Conservation (phyloP, 2,797 vertebrate genomes). For the Salarias fasciatus region DNA sequence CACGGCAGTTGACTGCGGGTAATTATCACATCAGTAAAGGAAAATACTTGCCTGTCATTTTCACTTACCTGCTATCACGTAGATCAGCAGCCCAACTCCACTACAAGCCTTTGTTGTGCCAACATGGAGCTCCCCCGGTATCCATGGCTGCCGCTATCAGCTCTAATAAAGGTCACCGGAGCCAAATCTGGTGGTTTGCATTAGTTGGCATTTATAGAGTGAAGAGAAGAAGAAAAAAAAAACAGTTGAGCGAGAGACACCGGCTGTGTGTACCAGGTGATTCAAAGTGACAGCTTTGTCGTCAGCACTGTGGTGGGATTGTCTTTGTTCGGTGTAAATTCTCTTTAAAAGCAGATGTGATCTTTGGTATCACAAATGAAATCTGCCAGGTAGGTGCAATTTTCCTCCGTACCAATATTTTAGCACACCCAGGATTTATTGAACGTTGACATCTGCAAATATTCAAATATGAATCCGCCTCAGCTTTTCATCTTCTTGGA, state of each 20-base stretch:
- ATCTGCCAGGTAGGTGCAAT: conserved; percentile 7
- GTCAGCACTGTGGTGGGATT: conserved; percentile 26
- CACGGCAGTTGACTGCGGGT: conserved; percentile 38
- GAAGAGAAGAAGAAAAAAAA: conserved; percentile 40
- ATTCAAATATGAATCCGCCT: not conserved
- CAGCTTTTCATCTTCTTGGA: conserved; percentile 2
- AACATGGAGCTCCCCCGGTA: conserved; percentile 49
- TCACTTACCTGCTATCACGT: conserved; percentile 61
- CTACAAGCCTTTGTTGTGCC: conserved; percentile 63
- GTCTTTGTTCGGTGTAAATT: conserved; percentile 22
- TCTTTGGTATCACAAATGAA: conserved; percentile 12
- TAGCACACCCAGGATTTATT: not conserved
- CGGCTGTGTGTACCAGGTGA: conserved; percentile 13
- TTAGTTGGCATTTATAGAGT: conserved; percentile 72
- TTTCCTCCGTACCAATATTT: conserved; percentile 10
- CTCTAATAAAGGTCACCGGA: conserved; percentile 74
- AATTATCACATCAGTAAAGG: conserved; percentile 67
- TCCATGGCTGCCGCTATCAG: conserved; percentile 66
- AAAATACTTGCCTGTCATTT: conserved; percentile 64
- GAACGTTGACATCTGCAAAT: conserved; percentile 6
- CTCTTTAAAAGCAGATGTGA: not conserved
- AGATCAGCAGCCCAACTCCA: conserved; percentile 65
- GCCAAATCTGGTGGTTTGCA: conserved; percentile 69
- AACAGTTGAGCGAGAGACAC: conserved; percentile 41
- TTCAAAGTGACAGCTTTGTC: conserved; percentile 31